A percentile compares a stretch with the other conserved stretches of the same genome.
phyloP scores from a whole-genome alignment of 2,113 vertebrate genomes.

The Arenaria interpres region DNA sequence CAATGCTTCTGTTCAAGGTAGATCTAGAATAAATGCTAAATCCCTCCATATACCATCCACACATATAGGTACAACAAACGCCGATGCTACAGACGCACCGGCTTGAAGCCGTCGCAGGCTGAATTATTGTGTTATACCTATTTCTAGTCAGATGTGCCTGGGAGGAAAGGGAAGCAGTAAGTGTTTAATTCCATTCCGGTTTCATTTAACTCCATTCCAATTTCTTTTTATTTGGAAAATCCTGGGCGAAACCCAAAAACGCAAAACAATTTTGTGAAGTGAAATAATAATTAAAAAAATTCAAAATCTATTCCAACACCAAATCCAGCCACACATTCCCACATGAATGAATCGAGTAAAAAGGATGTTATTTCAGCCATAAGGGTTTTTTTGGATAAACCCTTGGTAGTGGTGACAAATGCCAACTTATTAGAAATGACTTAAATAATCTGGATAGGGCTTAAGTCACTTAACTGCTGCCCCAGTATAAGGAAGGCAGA shows the following conservation, averaged over 20 bases:
- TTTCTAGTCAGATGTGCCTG: background rate
- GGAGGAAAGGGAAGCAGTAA: background rate
- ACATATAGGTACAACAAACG: background rate
- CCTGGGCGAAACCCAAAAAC: background rate
- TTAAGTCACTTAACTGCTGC: background rate
- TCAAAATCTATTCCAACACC: background rate
- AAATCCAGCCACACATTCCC: background rate
- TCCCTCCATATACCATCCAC: background rate
- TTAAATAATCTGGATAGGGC: background rate
- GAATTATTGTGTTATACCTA: background rate
- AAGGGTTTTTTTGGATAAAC: background rate
- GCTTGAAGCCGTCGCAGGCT: background rate
- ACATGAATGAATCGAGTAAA: background rate
- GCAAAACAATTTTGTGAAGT: background rate
- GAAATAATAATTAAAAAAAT: background rate
- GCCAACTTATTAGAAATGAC: background rate
- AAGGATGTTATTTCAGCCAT: background rate
- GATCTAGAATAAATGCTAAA: background rate
- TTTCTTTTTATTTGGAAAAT: background rate
- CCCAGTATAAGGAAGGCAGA: background rate
- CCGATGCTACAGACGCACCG: background rate
- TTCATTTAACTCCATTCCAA: background rate
- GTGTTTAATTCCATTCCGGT: background rate
- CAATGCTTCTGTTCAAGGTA: slow-evolving; percentile 20
- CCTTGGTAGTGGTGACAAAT: background rate